phyloP scores from a whole-genome alignment of 2,888 invertebrate genomes.

The Oxyteleia sp. region DNA sequence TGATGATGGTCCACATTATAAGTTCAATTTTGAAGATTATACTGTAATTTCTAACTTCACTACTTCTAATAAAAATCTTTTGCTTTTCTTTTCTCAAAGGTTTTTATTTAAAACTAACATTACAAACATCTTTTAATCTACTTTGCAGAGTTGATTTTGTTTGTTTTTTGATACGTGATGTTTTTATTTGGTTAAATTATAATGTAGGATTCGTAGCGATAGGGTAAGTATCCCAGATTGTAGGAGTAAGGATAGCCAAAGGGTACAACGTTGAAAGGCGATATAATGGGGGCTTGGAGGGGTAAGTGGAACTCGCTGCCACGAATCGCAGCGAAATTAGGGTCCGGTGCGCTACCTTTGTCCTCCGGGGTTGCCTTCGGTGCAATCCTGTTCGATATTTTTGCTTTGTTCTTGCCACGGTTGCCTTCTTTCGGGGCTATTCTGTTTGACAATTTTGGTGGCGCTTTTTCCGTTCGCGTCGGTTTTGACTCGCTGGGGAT shows the following conservation, averaged over 20 bases:
- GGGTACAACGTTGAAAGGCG: constrained; percentile 39
- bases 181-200: constrained; percentile 18
- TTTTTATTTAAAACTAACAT: constrained; percentile 27
- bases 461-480: not conserved
- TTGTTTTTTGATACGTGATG: not conserved
- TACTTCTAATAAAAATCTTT: too few relatives aligned
- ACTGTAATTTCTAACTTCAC: too few relatives aligned
- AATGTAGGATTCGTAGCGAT: constrained; percentile 36
- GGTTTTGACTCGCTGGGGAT: constrained; percentile 3
- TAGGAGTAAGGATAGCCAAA: constrained; percentile 56
- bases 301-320: constrained; percentile 6
- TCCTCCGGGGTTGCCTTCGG: constrained; percentile 12
- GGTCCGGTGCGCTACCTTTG: not conserved
- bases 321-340: constrained; percentile 11
- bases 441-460: constrained; percentile 26
- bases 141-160: not conserved
- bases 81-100: too few relatives aligned
- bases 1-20: too few relatives aligned
- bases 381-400: constrained; percentile 17
- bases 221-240: constrained; percentile 46
- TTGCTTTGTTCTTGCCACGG: constrained; percentile 3
- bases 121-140: constrained; percentile 5
- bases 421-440: constrained; percentile 31
- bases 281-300: constrained; percentile 11
- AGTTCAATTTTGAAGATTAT: too few relatives aligned